These are phyloP conservation scores for Platysternon megacephalum DNA, from an alignment of 2,113 vertebrate species.

Conservation along the genomic window DNA sequence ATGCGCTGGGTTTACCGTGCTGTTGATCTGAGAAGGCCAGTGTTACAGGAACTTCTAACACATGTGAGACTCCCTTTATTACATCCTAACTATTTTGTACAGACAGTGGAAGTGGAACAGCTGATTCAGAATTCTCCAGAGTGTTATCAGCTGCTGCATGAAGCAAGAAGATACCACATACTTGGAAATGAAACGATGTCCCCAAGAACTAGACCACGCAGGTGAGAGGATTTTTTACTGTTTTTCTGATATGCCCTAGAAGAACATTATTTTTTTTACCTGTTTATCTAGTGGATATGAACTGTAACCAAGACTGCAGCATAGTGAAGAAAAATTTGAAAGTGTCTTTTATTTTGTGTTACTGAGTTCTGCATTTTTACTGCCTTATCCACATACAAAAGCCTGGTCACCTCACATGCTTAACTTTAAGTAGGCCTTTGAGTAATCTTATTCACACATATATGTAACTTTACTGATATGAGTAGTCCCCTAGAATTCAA, in stretches of 20 bases:
- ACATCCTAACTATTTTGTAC: slow-evolving; percentile 98
- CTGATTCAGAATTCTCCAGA: slow-evolving; percentile 96
- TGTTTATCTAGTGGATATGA: background rate
- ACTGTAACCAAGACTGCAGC: accelerated
- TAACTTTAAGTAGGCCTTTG: background rate
- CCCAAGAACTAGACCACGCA: slow-evolving; percentile 94
- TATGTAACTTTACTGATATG: background rate
- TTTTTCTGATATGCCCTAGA: background rate
- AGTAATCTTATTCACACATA: background rate
- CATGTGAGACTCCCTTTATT: slow-evolving; percentile 94
- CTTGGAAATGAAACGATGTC: slow-evolving; percentile 99
- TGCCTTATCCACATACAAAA: background rate
- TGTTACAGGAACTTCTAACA: slow-evolving; percentile 91
- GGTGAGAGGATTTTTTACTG: slow-evolving; percentile 77
- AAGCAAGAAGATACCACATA: slow-evolving; percentile 96
- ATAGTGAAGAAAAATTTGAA: background rate
- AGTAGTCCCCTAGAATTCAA: background rate
- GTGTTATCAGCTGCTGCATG: slow-evolving; percentile 96
- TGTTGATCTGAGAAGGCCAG: slow-evolving; percentile 86
- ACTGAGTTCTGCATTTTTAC: background rate
- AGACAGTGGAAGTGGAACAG: slow-evolving; percentile 97
- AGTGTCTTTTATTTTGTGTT: background rate
- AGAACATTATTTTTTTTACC: background rate
- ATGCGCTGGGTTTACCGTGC: slow-evolving; percentile 97
- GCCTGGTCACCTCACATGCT: background rate